These are phyloP conservation scores for Gallinago undulata DNA, from an alignment of 2,113 vertebrate species.

Conservation along the genomic window DNA sequence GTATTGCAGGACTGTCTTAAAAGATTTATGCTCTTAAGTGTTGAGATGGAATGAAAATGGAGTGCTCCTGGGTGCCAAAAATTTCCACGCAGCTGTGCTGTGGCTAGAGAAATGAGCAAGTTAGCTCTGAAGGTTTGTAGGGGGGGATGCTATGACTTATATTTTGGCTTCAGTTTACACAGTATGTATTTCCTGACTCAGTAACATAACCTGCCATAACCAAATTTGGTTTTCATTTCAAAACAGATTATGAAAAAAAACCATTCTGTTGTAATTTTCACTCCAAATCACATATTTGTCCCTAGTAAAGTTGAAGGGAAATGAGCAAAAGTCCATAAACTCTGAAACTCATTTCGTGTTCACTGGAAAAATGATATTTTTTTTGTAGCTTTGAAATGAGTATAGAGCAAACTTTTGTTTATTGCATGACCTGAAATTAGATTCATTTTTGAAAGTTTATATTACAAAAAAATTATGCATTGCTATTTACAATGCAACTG, in stretches of 20 bases:
- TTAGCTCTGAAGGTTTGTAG: neutral
- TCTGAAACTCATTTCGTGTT: slow-evolving; percentile 19
- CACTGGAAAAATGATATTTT: neutral
- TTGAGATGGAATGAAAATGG: slow-evolving; percentile 1
- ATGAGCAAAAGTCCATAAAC: slow-evolving; percentile 10
- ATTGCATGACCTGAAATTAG: neutral
- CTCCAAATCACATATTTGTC: slow-evolving; percentile 8
- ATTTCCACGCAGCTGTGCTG: slow-evolving; percentile 20
- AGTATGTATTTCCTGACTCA: neutral
- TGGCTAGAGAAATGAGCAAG: neutral
- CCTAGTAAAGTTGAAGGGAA: neutral
- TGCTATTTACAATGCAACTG: neutral
- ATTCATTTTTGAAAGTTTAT: slow-evolving; percentile 14
- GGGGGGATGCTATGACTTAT: neutral
- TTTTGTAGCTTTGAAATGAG: neutral
- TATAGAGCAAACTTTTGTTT: neutral
- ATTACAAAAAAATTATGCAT: neutral
- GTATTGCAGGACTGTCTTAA: neutral
- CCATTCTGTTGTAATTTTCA: neutral
- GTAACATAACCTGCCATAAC: neutral
- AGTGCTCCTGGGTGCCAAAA: neutral
- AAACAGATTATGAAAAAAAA: neutral
- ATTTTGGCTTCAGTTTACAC: neutral
- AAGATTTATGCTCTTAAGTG: neutral
- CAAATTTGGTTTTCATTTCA: neutral